These are phyloP conservation scores for Callithrix jacchus DNA, from an alignment of 2,113 vertebrate genomes.

Conservation along the genomic window DNA sequence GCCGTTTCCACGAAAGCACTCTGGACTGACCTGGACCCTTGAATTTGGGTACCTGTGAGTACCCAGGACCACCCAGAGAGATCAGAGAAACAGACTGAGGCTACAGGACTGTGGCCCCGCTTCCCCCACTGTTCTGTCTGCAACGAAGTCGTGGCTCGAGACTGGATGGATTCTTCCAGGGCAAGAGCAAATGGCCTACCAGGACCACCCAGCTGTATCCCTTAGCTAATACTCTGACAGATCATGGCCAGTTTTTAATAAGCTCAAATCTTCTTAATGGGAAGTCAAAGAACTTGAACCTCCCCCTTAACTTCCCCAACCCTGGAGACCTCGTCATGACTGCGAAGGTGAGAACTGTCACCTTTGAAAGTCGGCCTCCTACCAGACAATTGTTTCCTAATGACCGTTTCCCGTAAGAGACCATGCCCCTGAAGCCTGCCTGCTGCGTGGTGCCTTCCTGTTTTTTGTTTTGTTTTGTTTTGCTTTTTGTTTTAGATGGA, in stretches of 20 bases:
- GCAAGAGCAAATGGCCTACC: background rate
- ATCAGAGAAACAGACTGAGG: background rate
- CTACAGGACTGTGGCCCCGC: background rate
- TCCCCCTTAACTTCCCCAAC: background rate
- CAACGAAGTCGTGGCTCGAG: background rate
- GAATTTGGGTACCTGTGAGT: background rate
- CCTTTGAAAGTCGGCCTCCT: background rate
- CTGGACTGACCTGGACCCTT: no score
- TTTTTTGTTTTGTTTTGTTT: no score
- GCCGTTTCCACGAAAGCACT: background rate
- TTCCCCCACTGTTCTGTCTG: background rate
- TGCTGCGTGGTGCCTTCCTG: background rate
- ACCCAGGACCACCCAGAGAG: background rate
- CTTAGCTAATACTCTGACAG: background rate
- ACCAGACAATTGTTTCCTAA: background rate
- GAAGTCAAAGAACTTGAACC: background rate
- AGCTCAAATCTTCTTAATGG: background rate
- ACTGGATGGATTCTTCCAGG: background rate
- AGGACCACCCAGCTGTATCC: background rate
- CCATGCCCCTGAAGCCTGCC: background rate
- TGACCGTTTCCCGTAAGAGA: accelerated
- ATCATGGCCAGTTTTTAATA: background rate
- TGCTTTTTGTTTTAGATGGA: no score
- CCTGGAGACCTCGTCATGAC: background rate
- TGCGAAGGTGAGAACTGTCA: no score